Evolutionary conservation across 2,113 vertebrate genomes (phyloP).

Genomic region (Nesogale talazaci): DNA sequence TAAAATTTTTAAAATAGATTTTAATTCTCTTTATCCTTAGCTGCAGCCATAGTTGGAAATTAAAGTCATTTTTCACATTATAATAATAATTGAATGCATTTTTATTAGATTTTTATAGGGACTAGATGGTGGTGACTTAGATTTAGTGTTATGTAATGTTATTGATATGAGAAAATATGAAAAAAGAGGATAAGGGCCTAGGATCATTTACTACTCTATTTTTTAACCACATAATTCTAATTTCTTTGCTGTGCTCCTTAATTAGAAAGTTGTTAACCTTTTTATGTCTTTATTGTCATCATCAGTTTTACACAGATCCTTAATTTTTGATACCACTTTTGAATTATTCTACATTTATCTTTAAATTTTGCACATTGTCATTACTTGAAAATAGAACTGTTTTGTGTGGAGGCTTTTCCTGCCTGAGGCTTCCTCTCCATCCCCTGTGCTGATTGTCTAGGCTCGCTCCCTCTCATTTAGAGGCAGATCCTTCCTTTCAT

Average conservation of each 20-base stretch:
- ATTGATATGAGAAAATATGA: constrained; percentile 1
- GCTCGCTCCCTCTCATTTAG: constrained; percentile 12
- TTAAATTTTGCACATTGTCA: background rate
- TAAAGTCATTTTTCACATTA: constrained; percentile 20
- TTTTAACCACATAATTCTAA: background rate
- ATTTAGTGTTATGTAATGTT: background rate
- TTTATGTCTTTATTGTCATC: background rate
- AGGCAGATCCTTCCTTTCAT: constrained; percentile 32
- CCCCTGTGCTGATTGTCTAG: background rate
- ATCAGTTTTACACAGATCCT: constrained; percentile 28
- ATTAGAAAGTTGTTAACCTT: background rate
- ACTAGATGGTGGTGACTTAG: constrained; percentile 19
- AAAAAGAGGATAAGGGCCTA: background rate
- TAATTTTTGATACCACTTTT: constrained; percentile 15
- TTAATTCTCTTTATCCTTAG: background rate
- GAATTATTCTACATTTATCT: background rate
- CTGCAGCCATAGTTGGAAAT: constrained; percentile 12
- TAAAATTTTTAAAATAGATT: constrained; percentile 36
- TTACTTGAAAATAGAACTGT: background rate
- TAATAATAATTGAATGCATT: constrained; percentile 19
- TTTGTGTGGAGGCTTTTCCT: background rate
- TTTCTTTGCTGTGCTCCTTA: constrained; percentile 17
- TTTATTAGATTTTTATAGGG: constrained; percentile 25
- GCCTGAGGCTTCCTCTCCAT: background rate
- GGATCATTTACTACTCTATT: background rate